Base-by-base conservation (phyloP, 2,888 invertebrate genomes). In the Pristionchus arcanus region DNA sequence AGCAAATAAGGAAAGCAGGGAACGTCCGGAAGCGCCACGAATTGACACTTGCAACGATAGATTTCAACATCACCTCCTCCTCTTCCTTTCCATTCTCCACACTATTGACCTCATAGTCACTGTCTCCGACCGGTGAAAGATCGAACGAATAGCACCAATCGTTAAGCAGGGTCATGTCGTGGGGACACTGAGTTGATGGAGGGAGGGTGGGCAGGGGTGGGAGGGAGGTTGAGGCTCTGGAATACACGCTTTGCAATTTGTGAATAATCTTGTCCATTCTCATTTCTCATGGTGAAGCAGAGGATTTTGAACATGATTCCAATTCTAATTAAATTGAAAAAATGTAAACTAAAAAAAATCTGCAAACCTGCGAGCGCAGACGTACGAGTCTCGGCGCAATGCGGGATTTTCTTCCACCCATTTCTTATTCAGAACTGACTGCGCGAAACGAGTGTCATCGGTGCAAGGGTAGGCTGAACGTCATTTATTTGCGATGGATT, bases 41-140 rank as follows among this genome's bases (percentile, higher is more conserved):
- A 21, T 11, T 19, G 55, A 55, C 55, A 55, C 16, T n/a, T 25
- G 25, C 63, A n/a, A 63, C 63, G 63, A 63, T 63, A 11, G 25
- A 3, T 1, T 63, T 63, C 63, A 25, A n/a, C 7, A 63, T 63
- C 63, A 63, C 63, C 63, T 63, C 63, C 63, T 25, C 63, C 63
- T 63, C 63, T 9, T 4, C n/a, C 11, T 63, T 9, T 49, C 42
- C 31, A 1, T 31, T 34, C 68, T 68, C 68, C 34, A 31, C 31
- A 68, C 28, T 68, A 68, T 68, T 68, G 68, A 68, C 68, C 68
- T 68, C 31, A 21, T 68, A 68, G 68, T 68, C 68, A 31, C 11
- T 11, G 31, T 68, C 68, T 19, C 68, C 68, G 2, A 28, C 31
- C 1, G 68, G 68, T 1, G 74, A 74, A 1, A 21, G 21, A 2